Base-by-base conservation (phyloP, 2,797 vertebrate genomes). In the Tolypeutes matacus region DNA sequence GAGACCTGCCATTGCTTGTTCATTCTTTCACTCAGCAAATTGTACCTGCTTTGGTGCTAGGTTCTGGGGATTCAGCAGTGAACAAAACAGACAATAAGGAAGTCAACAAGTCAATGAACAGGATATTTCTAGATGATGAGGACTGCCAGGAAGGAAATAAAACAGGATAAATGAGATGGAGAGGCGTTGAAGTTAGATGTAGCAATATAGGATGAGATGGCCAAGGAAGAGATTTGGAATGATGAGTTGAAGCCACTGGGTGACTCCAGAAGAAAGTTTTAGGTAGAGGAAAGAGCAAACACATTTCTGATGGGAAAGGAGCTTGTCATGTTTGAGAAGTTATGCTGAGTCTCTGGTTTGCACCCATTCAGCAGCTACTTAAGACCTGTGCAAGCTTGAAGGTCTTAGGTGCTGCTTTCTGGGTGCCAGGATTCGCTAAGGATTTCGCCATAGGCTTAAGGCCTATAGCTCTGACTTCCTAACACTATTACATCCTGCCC, bases 151-250 rank as follows among this genome's bases (percentile, higher is more conserved):
- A 39, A 82, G 69, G 69, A 6, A 27, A 31, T 4, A 8, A 13
- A 31, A 15, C 1, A 8, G 64, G n/a, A 64, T 5, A 56, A 53
- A 13, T 1, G 20, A 67, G 14, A 2, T 6, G 27, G n/a, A 46
- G 25, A 60, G 36, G 4, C 69, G 14, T 70, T 27, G 23, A 11
- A 34, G 15, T 1, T 42, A 39, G 31, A 5, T 1, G 20, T 11
- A 7, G 76, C 23, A 31, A 2, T 10, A 5, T 5, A 49, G n/a
- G 6, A 23, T 2, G 2, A n/a, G 25, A 23, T 12, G 18, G 34
- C 27, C 8, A 6, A 21, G 53, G 53, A 31, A 29, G 31, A 18
- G 53, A 5, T 34, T 56, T 34, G 70, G 70, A 39, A 13, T 12
- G 58, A 39, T 23, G 49, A 46, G 18, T 21, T 10, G 20, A 31